Conservation (phyloP, 2,888 invertebrate genomes). For the Chironomus tentans region DNA sequence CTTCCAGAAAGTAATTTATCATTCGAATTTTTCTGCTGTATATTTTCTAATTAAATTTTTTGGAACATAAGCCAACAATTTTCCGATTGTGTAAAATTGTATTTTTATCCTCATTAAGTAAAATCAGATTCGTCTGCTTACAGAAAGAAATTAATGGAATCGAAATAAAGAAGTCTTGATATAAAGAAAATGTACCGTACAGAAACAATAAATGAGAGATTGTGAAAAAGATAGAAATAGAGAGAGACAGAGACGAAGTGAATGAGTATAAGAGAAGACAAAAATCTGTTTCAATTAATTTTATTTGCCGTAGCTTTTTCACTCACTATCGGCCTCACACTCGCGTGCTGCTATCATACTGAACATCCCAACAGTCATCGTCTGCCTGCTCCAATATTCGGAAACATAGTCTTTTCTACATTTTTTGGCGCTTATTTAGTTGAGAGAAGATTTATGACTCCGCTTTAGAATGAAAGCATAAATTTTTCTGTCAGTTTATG, state of each 20-base stretch:
- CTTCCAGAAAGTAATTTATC: too few relatives aligned
- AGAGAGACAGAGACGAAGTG: background rate
- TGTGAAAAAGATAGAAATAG: too few relatives aligned
- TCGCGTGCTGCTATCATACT: too few relatives aligned
- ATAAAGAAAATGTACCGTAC: background rate
- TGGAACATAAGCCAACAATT: too few relatives aligned
- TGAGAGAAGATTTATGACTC: background rate
- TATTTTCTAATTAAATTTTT: too few relatives aligned
- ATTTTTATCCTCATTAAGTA: background rate
- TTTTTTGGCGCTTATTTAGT: background rate
- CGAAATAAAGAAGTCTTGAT: background rate
- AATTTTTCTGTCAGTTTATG: constrained; percentile 1
- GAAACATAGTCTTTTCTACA: background rate
- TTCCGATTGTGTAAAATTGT: too few relatives aligned
- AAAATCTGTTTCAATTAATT: background rate
- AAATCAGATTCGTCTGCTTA: background rate
- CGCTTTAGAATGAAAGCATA: background rate
- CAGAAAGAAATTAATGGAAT: background rate
- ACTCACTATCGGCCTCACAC: too few relatives aligned
- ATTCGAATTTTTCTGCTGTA: too few relatives aligned
- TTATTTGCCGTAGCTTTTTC: background rate
- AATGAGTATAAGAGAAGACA: background rate
- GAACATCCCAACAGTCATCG: too few relatives aligned
- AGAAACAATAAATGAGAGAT: background rate
- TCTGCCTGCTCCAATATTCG: too few relatives aligned